Percentiles rank a stretch among this genome's conserved stretches.
Conservation (phyloP, 2,113 vertebrate genomes). For the Recurvirostra avosetta region DNA sequence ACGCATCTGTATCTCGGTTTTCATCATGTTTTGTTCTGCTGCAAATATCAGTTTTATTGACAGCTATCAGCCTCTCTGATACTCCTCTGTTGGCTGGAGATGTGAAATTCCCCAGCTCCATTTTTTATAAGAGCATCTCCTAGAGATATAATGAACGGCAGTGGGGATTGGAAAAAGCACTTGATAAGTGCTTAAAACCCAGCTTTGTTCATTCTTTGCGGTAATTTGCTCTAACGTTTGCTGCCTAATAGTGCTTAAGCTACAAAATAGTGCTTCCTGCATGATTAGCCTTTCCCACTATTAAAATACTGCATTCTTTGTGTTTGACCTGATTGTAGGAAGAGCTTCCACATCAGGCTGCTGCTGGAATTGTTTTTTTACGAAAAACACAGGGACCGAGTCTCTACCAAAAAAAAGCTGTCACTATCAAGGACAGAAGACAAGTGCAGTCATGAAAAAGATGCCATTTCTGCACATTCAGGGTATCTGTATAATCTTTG, state of each 20-base stretch:
- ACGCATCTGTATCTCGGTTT: background rate
- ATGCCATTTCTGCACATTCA: background rate
- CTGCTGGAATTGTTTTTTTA: background rate
- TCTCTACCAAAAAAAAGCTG: background rate
- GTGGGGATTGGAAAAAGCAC: background rate
- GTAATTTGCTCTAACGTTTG: background rate
- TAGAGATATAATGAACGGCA: background rate
- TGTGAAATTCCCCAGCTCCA: background rate
- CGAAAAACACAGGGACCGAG: background rate
- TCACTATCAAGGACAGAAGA: background rate
- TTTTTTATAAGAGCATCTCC: background rate
- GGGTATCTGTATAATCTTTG: background rate
- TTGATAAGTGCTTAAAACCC: background rate
- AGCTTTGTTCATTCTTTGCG: background rate
- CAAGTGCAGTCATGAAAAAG: background rate
- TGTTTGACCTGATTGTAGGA: background rate
- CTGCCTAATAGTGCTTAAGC: background rate
- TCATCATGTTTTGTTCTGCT: background rate
- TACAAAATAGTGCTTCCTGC: background rate
- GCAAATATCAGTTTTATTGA: constrained; percentile 12
- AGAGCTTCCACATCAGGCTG: background rate
- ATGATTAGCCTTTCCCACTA: background rate
- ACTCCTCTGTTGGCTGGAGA: background rate
- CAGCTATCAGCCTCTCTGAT: background rate
- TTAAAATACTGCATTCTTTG: background rate